Percentiles rank a stretch among this genome's conserved stretches.
These are phyloP conservation scores for Rhinichthys osculus DNA, from an alignment of 2,797 vertebrate genomes.

Conservation along the genomic window DNA sequence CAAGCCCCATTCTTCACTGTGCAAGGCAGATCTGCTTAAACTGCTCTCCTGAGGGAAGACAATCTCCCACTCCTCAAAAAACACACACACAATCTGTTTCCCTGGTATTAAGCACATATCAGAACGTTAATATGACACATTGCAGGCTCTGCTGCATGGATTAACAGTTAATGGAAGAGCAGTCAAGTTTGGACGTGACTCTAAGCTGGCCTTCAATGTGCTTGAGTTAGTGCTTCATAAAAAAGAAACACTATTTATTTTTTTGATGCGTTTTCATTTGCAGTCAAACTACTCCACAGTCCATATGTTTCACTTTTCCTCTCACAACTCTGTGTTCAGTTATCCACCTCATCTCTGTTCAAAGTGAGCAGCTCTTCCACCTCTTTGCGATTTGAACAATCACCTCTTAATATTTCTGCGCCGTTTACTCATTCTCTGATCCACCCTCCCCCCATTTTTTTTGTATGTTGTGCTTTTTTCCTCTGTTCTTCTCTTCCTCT, in stretches of 20 bases:
- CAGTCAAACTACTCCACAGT: background rate
- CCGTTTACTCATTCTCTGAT: background rate
- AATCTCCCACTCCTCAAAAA: constrained; percentile 28
- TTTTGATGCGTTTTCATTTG: background rate
- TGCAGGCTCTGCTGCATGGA: constrained; percentile 42
- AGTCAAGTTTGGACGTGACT: constrained; percentile 21
- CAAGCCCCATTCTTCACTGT: constrained; percentile 59
- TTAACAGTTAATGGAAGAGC: constrained; percentile 45
- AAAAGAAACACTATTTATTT: background rate
- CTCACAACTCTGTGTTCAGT: background rate
- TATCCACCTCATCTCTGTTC: background rate
- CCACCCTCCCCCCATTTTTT: background rate
- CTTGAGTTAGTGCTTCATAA: background rate
- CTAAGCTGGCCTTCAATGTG: constrained; percentile 28
- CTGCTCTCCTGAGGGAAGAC: constrained; percentile 47
- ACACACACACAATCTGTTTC: constrained; percentile 34
- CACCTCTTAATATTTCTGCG: background rate
- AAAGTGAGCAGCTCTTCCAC: background rate
- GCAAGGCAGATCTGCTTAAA: constrained; percentile 56
- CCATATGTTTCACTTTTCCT: background rate
- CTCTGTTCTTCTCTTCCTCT: constrained; percentile 24
- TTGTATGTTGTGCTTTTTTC: constrained; percentile 37
- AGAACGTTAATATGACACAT: constrained; percentile 47
- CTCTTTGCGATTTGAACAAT: background rate
- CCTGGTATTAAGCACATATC: constrained; percentile 35